These are phyloP conservation scores for Phortica magna DNA, from an alignment of 2,888 invertebrate genomes.

Conservation along the genomic window DNA sequence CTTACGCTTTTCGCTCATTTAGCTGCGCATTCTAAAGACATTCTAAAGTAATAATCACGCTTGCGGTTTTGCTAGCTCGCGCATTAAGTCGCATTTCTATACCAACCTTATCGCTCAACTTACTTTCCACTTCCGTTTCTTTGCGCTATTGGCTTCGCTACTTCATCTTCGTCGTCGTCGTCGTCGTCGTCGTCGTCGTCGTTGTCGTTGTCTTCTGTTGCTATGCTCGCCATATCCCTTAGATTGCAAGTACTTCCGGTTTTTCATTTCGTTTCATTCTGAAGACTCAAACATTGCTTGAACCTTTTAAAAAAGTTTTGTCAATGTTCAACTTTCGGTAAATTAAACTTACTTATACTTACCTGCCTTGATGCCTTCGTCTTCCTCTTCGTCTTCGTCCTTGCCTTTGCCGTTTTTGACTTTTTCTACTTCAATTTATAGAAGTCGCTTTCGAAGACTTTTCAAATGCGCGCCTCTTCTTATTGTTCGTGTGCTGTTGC, in stretches of 20 bases:
- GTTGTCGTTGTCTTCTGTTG: background rate
- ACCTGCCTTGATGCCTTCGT: background rate
- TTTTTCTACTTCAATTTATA: background rate
- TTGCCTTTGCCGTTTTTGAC: background rate
- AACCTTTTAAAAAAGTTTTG: background rate
- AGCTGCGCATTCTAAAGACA: background rate
- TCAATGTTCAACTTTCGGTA: background rate
- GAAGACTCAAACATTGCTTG: background rate
- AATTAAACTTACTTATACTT: background rate
- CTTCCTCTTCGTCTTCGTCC: background rate
- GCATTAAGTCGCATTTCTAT: conserved; percentile 5
- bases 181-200: background rate
- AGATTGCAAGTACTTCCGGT: background rate
- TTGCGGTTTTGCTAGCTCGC: background rate
- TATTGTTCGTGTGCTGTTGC: no score
- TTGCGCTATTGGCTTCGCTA: background rate
- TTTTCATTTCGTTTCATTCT: background rate
- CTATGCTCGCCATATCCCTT: background rate
- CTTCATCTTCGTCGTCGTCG: background rate
- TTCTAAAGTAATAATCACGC: conserved; percentile 4
- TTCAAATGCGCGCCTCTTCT: no score
- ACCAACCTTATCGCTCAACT: background rate
- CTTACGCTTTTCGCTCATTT: background rate
- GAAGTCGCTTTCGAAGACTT: no score
- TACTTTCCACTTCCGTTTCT: background rate